Conservation (phyloP, 1,140 invertebrate species). For the Daktulosphaira vitifoliae region DNA sequence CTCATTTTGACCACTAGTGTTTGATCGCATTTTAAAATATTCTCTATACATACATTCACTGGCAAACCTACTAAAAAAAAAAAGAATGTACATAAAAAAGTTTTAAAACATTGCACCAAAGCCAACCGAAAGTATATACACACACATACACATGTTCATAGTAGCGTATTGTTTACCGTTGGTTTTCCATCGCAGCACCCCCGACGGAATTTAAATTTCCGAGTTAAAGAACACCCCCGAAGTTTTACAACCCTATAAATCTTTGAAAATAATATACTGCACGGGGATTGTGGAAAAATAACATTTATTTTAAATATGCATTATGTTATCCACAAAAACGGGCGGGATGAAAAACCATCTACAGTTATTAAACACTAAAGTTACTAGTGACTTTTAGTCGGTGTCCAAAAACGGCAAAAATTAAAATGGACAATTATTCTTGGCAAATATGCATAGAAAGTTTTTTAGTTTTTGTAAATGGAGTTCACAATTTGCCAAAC, state of each 20-base stretch:
- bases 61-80: slow-evolving; percentile 10
- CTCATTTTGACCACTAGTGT: too few species aligned
- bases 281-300: neutral
- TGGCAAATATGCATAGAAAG: neutral
- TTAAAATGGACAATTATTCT: neutral
- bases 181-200: slow-evolving; percentile 12
- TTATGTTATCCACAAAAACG: too few species aligned
- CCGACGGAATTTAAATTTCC: slow-evolving; percentile 23
- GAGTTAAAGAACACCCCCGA: slow-evolving; percentile 29
- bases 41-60: too few species aligned
- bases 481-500: slow-evolving; percentile 2
- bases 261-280: slow-evolving; percentile 9
- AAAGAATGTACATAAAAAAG: neutral
- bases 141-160: neutral
- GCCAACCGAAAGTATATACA: neutral
- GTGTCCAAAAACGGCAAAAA: too few species aligned
- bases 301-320: slow-evolving; percentile 1
- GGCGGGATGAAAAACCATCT: too few species aligned
- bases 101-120: neutral
- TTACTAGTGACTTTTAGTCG: too few species aligned
- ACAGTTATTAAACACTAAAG: too few species aligned
- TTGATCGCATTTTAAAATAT: too few species aligned
- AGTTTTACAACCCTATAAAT: slow-evolving; percentile 29
- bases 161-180: neutral
- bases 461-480: neutral